phyloP scores from a whole-genome alignment of 2,888 invertebrate genomes.

The Drosophila borborema region DNA sequence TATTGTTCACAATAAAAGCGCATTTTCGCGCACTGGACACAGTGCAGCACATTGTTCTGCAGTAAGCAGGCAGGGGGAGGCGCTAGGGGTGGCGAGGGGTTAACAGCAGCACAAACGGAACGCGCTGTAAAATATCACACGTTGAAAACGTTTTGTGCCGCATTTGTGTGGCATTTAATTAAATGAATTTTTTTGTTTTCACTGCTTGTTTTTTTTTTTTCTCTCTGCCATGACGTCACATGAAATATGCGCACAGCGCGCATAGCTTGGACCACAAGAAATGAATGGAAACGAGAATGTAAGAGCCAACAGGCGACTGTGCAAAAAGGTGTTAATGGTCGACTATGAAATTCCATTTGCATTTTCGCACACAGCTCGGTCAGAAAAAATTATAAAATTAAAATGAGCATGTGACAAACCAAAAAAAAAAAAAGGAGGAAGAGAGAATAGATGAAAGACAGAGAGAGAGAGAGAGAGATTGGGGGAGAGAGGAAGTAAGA shows the following conservation, averaged over 20 bases:
- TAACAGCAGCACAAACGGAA: slow-evolving; percentile 9
- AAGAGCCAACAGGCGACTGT: slow-evolving; percentile 46
- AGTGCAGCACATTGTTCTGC: slow-evolving; percentile 1
- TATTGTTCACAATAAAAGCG: slow-evolving; percentile 22
- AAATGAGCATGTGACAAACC: slow-evolving; percentile 37
- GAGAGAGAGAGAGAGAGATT: not conserved
- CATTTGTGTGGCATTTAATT: slow-evolving; percentile 80
- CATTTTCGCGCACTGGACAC: slow-evolving; percentile 19
- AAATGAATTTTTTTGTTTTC: slow-evolving; percentile 70
- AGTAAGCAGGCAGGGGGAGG: not conserved
- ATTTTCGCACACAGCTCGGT: slow-evolving; percentile 58
- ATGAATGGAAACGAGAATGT: slow-evolving; percentile 50
- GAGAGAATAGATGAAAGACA: slow-evolving; percentile 6
- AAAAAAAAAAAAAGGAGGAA: slow-evolving; percentile 30
- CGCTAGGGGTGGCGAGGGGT: not conserved
- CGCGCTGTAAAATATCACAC: slow-evolving; percentile 64
- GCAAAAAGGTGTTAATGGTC: slow-evolving; percentile 79
- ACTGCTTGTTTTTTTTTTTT: slow-evolving; percentile 7
- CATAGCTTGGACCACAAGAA: slow-evolving; percentile 34
- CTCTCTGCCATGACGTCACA: slow-evolving; percentile 50
- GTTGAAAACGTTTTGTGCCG: slow-evolving; percentile 69
- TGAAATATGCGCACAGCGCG: slow-evolving; percentile 63
- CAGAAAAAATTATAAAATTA: slow-evolving; percentile 50
- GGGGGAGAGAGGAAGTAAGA: not conserved
- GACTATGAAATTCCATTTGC: slow-evolving; percentile 81